Conservation (phyloP, 1,140 invertebrate genomes). For the Zaprionus ornatus region DNA sequence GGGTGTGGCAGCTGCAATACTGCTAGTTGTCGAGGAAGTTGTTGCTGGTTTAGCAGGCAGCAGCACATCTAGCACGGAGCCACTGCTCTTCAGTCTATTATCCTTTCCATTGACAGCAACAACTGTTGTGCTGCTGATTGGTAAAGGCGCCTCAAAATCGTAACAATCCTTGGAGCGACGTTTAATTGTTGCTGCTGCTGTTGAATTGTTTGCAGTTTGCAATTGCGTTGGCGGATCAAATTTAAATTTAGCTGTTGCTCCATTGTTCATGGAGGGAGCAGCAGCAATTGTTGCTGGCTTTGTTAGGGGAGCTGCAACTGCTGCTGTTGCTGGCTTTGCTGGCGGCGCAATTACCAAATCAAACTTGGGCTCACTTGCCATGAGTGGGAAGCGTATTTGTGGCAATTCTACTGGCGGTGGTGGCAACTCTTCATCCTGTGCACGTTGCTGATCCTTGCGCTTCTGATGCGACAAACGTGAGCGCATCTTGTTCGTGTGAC, state of each 20-base stretch:
- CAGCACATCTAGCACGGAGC: slow-evolving; percentile 12
- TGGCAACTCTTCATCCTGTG: slow-evolving; percentile 72
- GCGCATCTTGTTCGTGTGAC: slow-evolving; percentile 84
- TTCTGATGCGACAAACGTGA: slow-evolving; percentile 63
- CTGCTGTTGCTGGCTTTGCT: not conserved
- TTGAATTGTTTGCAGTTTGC: not conserved
- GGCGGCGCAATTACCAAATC: slow-evolving; percentile 74
- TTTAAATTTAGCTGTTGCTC: slow-evolving; percentile 12
- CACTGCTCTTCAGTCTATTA: slow-evolving; percentile 8
- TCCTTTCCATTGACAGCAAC: slow-evolving; percentile 4
- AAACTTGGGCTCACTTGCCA: slow-evolving; percentile 86
- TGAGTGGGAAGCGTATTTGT: slow-evolving; percentile 86
- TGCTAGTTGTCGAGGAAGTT: not conserved
- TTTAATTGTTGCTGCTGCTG: not conserved
- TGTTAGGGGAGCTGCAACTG: not conserved
- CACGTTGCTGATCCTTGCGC: slow-evolving; percentile 50
- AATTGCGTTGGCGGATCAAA: slow-evolving; percentile 28
- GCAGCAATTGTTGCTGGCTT: not conserved
- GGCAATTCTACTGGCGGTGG: slow-evolving; percentile 86
- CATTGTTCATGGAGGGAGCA: not conserved
- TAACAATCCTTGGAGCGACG: not conserved
- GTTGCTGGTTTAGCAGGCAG: not conserved
- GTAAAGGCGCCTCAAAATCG: not conserved
- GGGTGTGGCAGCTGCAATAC: not conserved
- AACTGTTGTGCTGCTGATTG: not conserved